Evolutionary conservation across 2,797 vertebrate genomes (phyloP), one percentile per base, ranked within the genome.

Genomic region (Sebastes paucispinis): DNA sequence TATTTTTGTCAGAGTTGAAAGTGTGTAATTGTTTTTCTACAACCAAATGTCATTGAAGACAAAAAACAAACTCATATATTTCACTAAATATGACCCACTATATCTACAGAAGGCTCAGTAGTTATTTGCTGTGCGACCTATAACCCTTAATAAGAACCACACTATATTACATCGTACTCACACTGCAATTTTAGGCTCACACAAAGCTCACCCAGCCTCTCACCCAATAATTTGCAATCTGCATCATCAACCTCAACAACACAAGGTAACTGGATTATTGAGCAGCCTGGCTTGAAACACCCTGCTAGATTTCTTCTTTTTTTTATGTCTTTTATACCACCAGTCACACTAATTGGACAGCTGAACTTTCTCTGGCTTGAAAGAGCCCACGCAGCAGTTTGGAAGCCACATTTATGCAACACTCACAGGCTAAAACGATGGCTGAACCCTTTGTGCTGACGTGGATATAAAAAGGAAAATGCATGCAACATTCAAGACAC

Each of bases 131-230:
- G 34, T 58, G 58, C 3, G 9, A 75, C 55, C 11, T 67, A 43
- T 57, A 78, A 55, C 69, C 36, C n/a, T 8, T 34, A 43, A 39
- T 54, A 50, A 80, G 58, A 68, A 29, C 57, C 18, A 68, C 36
- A 58, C 36, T 55, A 50, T 73, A 79, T 82, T 80, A 77, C 10
- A 62, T 11, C 16, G 1, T n/a, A 22, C 57, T 81, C 58, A 77
- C 16, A 31, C 81, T 69, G 36, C 36, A 85, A 85, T 81, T 12
- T 86, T 54, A 57, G 75, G 74, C 67, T 85, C 69, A 86, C 20
- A 65, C 62, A 47, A 12, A 39, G 32, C 69, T 80, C 59, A 34
- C 3, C 25, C 71, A 67, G 47, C 34, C 57, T 80, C 65, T 24
- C 31, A 88, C 47, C 81, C 73, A 57, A 8, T 69, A 63, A 81